These are phyloP conservation scores for Lepus oiostolus DNA, from an alignment of 2,797 vertebrate species.

Conservation along the genomic window DNA sequence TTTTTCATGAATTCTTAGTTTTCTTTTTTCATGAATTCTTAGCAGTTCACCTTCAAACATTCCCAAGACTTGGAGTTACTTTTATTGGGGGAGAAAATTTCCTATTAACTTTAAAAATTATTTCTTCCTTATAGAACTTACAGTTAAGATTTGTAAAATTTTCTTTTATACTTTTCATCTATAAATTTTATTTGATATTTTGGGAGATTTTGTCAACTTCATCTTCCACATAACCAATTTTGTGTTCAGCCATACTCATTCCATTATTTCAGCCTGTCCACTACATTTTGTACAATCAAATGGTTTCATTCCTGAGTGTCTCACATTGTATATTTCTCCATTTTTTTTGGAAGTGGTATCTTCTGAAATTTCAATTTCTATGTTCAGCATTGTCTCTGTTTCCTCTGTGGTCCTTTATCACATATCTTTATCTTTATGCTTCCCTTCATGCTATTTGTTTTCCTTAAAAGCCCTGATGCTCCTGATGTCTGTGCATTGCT, in stretches of 20 bases:
- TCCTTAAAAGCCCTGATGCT: neutral
- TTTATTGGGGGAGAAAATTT: neutral
- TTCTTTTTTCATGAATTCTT: neutral
- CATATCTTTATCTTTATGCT: neutral
- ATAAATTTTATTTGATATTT: neutral
- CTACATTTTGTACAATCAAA: conserved; percentile 22
- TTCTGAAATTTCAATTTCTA: conserved; percentile 3
- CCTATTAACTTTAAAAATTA: neutral
- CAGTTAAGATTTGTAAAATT: conserved; percentile 15
- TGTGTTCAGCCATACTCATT: conserved; percentile 5
- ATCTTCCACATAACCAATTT: conserved; percentile 30
- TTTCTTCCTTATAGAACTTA: neutral
- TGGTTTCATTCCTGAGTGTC: neutral
- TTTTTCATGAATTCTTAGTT: conserved; percentile 17
- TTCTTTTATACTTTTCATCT: conserved; percentile 42
- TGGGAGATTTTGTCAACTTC: conserved; percentile 31
- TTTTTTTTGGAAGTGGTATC: neutral
- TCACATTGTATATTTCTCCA: neutral
- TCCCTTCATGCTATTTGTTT: neutral
- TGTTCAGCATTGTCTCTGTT: neutral
- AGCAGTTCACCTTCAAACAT: neutral
- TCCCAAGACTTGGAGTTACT: neutral
- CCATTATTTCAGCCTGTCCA: neutral
- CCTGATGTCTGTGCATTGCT: neutral
- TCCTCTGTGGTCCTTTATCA: neutral